Percentiles rank a stretch among this genome's conserved stretches.
phyloP scores from a whole-genome alignment of 1,140 invertebrate genomes.

The Bicyclus anynana region DNA sequence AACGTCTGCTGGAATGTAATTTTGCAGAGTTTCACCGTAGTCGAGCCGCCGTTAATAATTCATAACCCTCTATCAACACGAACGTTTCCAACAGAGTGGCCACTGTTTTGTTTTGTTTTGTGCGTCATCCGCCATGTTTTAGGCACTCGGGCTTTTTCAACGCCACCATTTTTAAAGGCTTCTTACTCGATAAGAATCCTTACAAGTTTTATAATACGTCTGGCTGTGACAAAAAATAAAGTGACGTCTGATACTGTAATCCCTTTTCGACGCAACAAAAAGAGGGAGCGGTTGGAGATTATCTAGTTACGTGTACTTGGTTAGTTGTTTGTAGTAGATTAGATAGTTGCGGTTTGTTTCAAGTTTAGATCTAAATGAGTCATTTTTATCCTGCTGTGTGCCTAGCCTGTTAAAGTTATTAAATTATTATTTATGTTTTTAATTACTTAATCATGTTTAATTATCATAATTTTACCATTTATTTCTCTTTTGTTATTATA shows the following conservation, averaged over 20 bases:
- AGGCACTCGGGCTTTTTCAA: background rate
- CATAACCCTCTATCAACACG: conserved; percentile 45
- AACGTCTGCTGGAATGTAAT: conserved; percentile 7
- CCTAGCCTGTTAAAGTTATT: too few relatives aligned
- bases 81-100: conserved; percentile 20
- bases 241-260: background rate
- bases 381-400: too few relatives aligned
- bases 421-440: too few relatives aligned
- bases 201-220: conserved; percentile 14
- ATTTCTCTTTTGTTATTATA: too few relatives aligned
- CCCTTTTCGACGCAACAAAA: background rate
- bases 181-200: conserved; percentile 21
- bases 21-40: conserved; percentile 30
- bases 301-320: too few relatives aligned
- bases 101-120: background rate
- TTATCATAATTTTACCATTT: too few relatives aligned
- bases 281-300: too few relatives aligned
- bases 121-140: background rate
- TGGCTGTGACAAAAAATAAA: conserved; percentile 5
- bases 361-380: too few relatives aligned
- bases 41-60: conserved; percentile 30
- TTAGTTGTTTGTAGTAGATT: too few relatives aligned
- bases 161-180: conserved; percentile 16
- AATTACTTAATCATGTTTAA: too few relatives aligned
- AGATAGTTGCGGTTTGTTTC: too few relatives aligned